Conservation (phyloP, 2,113 vertebrate species). For the Synchiropus splendidus region DNA sequence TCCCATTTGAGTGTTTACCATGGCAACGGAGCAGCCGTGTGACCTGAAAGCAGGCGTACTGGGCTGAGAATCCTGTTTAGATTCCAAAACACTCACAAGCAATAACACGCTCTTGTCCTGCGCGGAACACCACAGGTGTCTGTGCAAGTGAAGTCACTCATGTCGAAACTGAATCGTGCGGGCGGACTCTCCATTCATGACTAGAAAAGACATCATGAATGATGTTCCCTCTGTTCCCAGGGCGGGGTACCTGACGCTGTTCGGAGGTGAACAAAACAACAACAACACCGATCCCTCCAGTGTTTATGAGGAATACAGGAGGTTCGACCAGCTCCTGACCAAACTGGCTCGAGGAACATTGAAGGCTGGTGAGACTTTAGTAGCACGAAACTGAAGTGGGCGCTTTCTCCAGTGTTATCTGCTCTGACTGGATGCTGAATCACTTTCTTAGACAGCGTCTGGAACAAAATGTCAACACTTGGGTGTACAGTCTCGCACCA, state of each 20-base stretch:
- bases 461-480: background rate
- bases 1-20: no score
- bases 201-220: conserved; percentile 17
- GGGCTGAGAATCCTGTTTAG: no score
- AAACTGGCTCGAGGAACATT: conserved; percentile 69
- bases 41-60: no score
- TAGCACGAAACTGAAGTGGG: background rate
- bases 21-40: no score
- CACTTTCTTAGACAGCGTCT: background rate
- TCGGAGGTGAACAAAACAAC: conserved; percentile 62
- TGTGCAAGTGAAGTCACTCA: no score
- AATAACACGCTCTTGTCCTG: background rate
- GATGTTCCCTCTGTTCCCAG: conserved; percentile 38
- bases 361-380: conserved; percentile 50
- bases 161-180: background rate
- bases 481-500: no score
- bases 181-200: no score
- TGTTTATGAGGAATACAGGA: conserved; percentile 66
- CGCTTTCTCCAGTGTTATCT: background rate
- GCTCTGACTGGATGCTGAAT: conserved; percentile 6
- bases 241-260: conserved; percentile 74
- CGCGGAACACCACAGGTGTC: no score
- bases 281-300: conserved; percentile 50
- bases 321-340: conserved; percentile 68
- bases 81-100: no score